phyloP scores from a whole-genome alignment of 2,888 invertebrate genomes.

The Trachelus iudaicus region DNA sequence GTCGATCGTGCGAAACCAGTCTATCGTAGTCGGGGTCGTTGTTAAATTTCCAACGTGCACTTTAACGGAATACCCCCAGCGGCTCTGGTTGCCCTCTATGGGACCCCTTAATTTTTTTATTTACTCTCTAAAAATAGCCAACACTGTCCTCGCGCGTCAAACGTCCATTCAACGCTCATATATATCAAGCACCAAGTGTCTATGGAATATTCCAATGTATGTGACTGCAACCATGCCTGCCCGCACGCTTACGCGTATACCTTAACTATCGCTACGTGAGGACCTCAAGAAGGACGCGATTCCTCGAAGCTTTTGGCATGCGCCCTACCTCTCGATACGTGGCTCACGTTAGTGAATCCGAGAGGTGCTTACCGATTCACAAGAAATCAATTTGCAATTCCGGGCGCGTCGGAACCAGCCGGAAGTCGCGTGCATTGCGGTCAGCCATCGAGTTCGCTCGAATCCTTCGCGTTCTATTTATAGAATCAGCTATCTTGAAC shows the following conservation, averaged over 20 bases:
- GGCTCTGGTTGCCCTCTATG: conserved; percentile 1
- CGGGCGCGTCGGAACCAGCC: not conserved
- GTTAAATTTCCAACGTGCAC: not conserved
- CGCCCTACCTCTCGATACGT: not conserved
- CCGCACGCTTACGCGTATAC: not conserved
- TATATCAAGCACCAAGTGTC: not conserved
- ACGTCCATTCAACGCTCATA: not conserved
- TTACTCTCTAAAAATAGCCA: conserved; percentile 23
- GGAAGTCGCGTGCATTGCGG: not conserved
- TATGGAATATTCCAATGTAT: not conserved
- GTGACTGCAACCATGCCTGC: not conserved
- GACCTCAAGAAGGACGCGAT: not conserved
- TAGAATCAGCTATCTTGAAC: not conserved
- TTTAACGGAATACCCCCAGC: conserved; percentile 1
- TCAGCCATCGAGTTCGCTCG: not conserved
- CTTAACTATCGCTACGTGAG: not conserved
- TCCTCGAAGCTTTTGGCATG: not conserved
- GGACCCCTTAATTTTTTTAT: conserved; percentile 46
- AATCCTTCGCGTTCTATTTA: not conserved
- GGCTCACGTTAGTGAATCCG: not conserved
- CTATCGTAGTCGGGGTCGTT: not conserved
- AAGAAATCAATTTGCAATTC: not conserved
- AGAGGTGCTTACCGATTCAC: not conserved
- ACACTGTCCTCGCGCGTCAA: not conserved
- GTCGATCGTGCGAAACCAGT: not conserved